Evolutionary conservation across 2,888 invertebrate species (phyloP), one percentile per base, ranked within the genome.

Genomic region (Nineta flava): DNA sequence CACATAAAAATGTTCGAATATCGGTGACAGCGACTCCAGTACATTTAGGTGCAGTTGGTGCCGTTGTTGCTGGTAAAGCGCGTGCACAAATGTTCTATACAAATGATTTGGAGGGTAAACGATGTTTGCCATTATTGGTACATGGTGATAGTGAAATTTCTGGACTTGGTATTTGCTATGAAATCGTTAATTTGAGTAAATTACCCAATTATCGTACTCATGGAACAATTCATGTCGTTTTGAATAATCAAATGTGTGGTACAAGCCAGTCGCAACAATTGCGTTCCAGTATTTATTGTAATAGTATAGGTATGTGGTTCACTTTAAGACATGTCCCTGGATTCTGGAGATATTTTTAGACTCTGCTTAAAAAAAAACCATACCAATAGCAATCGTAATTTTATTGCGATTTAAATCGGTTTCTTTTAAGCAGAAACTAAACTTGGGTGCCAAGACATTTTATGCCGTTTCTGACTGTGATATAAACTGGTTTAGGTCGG

Each of bases 101-200:
- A 49, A 93, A 92, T 19, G 95, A 95, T 67, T 83, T 82, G 49
- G 86, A 88, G 69, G 92, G 91, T 62, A 26, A 26, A 26, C 26
- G 26, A 26, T 87, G 91, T 31, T 92, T 95, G 92, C 91, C 92
- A 4, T 83, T 95, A 57, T 72, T 94, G 45, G 74, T 95, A 46
- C 95, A 95, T 70, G 95, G 95, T 38, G 95, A 95, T 69, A 94
- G 94, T 1, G 93, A 94, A 15, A 95, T 94, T 73, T 82, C 88
- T 54, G 95, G 94, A 0, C 94, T 95, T 68, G 95, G 95, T 55
- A 87, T 95, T 54, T 95, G 95, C 19, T 93, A 87, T 65, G 95
- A 95, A 71, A 94, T 94, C 0, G 91, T 95, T 79, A 93, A 94
- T 67, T 71, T 95, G 71, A 87, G 90, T 47, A 93, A 95, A 68